Conservation (phyloP, 1,140 invertebrate species). For the Plodia interpunctella region DNA sequence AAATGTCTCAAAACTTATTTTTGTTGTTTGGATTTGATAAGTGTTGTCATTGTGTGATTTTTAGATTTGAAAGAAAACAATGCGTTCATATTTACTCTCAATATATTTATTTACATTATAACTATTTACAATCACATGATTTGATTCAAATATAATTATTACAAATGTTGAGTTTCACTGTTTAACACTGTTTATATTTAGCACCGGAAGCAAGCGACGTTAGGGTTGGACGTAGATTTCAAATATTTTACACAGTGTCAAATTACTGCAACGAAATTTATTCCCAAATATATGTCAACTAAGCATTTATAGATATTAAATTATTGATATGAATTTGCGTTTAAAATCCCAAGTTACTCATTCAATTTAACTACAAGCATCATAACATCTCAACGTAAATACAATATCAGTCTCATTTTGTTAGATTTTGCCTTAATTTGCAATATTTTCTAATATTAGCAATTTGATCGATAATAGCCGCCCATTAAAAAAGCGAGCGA, state of each 20-base stretch:
- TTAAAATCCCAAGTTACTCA: background rate
- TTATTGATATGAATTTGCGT: background rate
- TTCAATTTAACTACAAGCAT: slow-evolving; percentile 19
- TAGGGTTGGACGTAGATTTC: slow-evolving; percentile 44
- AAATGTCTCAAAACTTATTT: slow-evolving; percentile 52
- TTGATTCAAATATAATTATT: slow-evolving; percentile 24
- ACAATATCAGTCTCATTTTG: slow-evolving; percentile 59
- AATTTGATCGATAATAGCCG: slow-evolving; percentile 12
- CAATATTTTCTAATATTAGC: slow-evolving; percentile 14
- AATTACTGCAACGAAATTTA: slow-evolving; percentile 9
- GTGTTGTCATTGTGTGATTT: too few relatives aligned
- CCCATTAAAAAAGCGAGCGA: background rate
- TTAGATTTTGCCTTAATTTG: slow-evolving; percentile 26
- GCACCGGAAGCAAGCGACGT: slow-evolving; percentile 49
- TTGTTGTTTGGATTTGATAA: slow-evolving; percentile 10
- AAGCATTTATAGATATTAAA: slow-evolving; percentile 3
- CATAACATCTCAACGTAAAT: slow-evolving; percentile 36
- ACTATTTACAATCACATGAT: slow-evolving; percentile 62
- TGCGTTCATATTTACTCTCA: slow-evolving; percentile 15
- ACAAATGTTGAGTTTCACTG: slow-evolving; percentile 8
- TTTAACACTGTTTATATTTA: slow-evolving; percentile 21
- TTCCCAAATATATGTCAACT: background rate
- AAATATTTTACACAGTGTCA: too few relatives aligned
- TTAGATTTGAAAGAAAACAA: slow-evolving; percentile 7
- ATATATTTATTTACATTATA: slow-evolving; percentile 51